Conservation (phyloP, 92 coral and sea anemone species). For the Zoanthus sociatus region DNA sequence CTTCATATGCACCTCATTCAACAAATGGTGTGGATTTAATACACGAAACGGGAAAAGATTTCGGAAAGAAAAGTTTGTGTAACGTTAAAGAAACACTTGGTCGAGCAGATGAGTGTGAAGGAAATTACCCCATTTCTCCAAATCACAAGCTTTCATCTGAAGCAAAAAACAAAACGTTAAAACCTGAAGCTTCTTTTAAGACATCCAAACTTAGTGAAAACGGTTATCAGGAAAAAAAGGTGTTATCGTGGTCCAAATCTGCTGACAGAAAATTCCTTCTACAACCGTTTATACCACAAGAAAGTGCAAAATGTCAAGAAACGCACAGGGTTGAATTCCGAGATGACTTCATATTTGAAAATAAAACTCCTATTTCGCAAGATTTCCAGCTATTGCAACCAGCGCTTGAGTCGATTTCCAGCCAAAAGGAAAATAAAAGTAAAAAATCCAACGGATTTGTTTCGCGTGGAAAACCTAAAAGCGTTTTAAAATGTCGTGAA, state of each 20-base stretch:
- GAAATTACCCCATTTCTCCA: not conserved
- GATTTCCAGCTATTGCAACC: not conserved
- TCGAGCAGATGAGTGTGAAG: not conserved
- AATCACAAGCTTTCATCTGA: not conserved
- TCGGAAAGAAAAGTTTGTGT: not conserved
- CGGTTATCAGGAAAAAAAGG: not conserved
- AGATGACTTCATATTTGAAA: not conserved
- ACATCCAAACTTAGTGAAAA: not conserved
- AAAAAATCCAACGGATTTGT: not conserved
- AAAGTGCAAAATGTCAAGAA: not conserved
- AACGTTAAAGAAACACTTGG: not conserved
- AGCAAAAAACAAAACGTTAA: not conserved
- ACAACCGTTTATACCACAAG: not conserved
- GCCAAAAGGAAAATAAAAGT: not conserved
- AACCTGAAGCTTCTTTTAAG: not conserved
- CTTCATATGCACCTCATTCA: not conserved
- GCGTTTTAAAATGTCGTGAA: not conserved
- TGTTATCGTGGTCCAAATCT: not conserved
- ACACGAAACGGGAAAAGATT: not conserved
- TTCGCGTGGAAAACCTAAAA: not conserved
- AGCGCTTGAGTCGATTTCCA: not conserved
- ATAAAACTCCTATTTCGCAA: not conserved
- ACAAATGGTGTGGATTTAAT: not conserved
- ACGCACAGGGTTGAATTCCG: not conserved
- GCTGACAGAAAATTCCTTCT: not conserved